phyloP scores from a whole-genome alignment of 2,888 invertebrate species.

The Agrotis puta region DNA sequence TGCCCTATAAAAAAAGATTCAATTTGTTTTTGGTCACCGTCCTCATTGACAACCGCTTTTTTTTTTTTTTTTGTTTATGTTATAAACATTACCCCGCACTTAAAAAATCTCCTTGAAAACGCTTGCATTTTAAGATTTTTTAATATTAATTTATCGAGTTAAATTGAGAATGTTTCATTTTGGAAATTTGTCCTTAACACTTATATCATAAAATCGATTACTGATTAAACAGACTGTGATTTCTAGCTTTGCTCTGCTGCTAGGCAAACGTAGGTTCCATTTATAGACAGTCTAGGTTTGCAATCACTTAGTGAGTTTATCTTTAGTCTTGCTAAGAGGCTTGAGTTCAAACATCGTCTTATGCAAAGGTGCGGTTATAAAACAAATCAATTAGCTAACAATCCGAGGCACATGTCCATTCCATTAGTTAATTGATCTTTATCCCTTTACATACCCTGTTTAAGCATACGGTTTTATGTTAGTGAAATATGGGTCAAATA shows the following conservation, averaged over 20 bases:
- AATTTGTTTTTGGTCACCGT: no score
- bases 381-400: constrained; percentile 74
- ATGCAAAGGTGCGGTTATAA: constrained; percentile 64
- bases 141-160: no score
- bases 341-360: constrained; percentile 36
- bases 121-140: no score
- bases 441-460: constrained; percentile 50
- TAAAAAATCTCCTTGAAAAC: no score
- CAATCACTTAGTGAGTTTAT: constrained; percentile 39
- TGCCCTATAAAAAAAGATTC: no score
- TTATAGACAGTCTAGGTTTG: constrained; percentile 1
- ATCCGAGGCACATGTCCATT: constrained; percentile 65
- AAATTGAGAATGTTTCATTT: no score
- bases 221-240: neutral
- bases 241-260: neutral
- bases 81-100: no score
- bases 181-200: no score
- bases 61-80: no score
- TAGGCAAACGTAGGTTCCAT: neutral
- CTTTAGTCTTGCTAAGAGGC: constrained; percentile 36
- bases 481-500: no score
- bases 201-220: no score
- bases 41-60: no score
- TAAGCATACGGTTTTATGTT: constrained; percentile 9
- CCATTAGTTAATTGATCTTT: constrained; percentile 78